Evolutionary conservation across 2,888 invertebrate genomes (phyloP).

Genomic region (Acanthosepion lycidas): DNA sequence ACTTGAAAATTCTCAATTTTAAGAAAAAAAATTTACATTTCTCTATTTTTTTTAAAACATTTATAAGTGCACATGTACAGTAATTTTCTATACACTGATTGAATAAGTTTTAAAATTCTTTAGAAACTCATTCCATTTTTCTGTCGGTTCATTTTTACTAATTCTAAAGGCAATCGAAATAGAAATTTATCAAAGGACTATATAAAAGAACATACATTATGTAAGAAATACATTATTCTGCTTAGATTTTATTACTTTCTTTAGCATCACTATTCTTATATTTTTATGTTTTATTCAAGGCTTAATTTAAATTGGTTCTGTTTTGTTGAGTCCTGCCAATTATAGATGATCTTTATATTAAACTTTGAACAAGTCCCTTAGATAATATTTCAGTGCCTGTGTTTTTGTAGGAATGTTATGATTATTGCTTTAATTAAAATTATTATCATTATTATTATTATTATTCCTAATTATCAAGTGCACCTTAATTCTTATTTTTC

Average conservation of each 20-base stretch:
- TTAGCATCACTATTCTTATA: background rate
- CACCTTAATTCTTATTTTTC: background rate
- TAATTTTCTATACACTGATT: background rate
- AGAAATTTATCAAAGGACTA: background rate
- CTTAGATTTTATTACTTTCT: background rate
- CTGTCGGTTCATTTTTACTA: too few relatives aligned
- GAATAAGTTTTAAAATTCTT: background rate
- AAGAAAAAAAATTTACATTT: background rate
- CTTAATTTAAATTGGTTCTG: background rate
- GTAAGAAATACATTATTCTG: background rate
- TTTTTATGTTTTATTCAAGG: background rate
- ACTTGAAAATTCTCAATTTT: too few relatives aligned
- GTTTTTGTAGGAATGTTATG: background rate
- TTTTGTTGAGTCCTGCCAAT: background rate
- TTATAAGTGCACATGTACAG: background rate
- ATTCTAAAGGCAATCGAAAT: background rate
- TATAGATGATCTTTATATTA: background rate
- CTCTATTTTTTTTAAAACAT: background rate
- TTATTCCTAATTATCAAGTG: background rate
- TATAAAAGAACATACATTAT: background rate
- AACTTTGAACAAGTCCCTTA: constrained; percentile 9
- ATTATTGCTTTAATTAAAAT: background rate
- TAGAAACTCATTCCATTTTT: too few relatives aligned
- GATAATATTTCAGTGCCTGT: constrained; percentile 33
- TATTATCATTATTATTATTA: background rate